A percentile compares a stretch with the other conserved stretches of the same genome.
These are phyloP conservation scores for Megastigmus dorsalis DNA, from an alignment of 2,888 invertebrate genomes.

Conservation along the genomic window DNA sequence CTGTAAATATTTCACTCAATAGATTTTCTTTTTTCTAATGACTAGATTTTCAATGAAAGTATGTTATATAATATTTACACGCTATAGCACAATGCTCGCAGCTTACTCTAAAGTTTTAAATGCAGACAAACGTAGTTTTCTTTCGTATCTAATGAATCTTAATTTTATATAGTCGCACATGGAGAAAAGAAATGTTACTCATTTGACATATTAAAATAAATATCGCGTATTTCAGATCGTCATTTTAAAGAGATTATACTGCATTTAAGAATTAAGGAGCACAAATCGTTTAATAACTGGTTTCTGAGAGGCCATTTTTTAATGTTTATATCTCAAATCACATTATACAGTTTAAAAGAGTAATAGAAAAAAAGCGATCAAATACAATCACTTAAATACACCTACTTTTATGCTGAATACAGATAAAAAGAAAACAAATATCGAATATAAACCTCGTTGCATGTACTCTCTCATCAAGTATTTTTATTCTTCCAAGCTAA, in stretches of 20 bases:
- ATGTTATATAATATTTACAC: constrained; percentile 35
- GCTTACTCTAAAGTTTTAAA: constrained; percentile 20
- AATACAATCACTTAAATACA: constrained; percentile 50
- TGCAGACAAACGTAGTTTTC: constrained; percentile 20
- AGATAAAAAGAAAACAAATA: constrained; percentile 35
- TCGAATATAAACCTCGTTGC: constrained; percentile 43
- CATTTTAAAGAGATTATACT: constrained; percentile 48
- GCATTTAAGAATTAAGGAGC: constrained; percentile 48
- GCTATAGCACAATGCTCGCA: constrained; percentile 37
- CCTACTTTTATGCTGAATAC: constrained; percentile 36
- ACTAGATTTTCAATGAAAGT: constrained; percentile 37
- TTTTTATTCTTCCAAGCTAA: constrained; percentile 39
- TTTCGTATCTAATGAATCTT: constrained; percentile 26
- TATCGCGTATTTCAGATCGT: constrained; percentile 24
- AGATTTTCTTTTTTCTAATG: constrained; percentile 43
- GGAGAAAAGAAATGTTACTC: constrained; percentile 17
- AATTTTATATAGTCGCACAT: constrained; percentile 17
- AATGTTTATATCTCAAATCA: constrained; percentile 43
- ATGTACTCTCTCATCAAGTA: constrained; percentile 47
- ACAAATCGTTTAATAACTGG: constrained; percentile 38
- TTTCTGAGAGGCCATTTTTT: constrained; percentile 47
- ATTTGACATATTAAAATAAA: constrained; percentile 29
- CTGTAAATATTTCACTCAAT: constrained; percentile 47
- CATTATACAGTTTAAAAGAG: constrained; percentile 18
- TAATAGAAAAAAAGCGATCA: constrained; percentile 43